Conservation (phyloP, 2,113 vertebrate genomes). For the Nibea albiflora region DNA sequence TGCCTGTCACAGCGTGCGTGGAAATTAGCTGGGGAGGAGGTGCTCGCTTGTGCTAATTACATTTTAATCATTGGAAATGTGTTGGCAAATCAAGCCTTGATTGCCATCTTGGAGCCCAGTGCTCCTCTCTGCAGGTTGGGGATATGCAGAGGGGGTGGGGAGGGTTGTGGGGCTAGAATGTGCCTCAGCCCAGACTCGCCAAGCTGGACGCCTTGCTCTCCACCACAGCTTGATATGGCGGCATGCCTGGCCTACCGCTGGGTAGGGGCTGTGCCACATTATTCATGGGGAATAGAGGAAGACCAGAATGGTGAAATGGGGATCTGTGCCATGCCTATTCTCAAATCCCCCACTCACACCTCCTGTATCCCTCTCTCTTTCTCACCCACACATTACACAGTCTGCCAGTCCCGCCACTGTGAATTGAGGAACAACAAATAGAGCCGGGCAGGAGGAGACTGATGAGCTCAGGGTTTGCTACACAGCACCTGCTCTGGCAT, state of each 20-base stretch:
- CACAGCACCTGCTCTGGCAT: conserved; percentile 63
- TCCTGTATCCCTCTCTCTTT: conserved; percentile 47
- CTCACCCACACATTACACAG: conserved; percentile 85
- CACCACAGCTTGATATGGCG: conserved; percentile 89
- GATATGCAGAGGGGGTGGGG: conserved; percentile 77
- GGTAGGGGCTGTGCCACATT: conserved; percentile 89
- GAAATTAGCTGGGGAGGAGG: conserved; percentile 99
- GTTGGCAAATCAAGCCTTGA: conserved; percentile 99
- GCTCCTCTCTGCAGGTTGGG: conserved; percentile 93
- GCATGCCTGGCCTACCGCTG: conserved; percentile 90
- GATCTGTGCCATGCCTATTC: conserved; percentile 89
- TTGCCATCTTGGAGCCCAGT: conserved; percentile 95
- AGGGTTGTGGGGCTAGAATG: conserved; percentile 72
- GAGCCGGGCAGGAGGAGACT: conserved; percentile 64
- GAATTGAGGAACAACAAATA: conserved; percentile 77
- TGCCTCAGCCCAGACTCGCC: conserved; percentile 83
- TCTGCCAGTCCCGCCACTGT: conserved; percentile 87
- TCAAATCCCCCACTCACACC: conserved; percentile 80
- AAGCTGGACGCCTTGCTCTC: conserved; percentile 81
- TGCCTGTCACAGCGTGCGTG: conserved; percentile 99
- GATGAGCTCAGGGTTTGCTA: conserved; percentile 68
- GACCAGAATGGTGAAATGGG: conserved; percentile 79
- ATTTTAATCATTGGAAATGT: conserved; percentile 99
- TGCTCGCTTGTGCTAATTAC: conserved; percentile 99
- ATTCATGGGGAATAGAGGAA: conserved; percentile 85